phyloP scores from a whole-genome alignment of 1,140 invertebrate genomes.

The Rhyzopertha dominica region DNA sequence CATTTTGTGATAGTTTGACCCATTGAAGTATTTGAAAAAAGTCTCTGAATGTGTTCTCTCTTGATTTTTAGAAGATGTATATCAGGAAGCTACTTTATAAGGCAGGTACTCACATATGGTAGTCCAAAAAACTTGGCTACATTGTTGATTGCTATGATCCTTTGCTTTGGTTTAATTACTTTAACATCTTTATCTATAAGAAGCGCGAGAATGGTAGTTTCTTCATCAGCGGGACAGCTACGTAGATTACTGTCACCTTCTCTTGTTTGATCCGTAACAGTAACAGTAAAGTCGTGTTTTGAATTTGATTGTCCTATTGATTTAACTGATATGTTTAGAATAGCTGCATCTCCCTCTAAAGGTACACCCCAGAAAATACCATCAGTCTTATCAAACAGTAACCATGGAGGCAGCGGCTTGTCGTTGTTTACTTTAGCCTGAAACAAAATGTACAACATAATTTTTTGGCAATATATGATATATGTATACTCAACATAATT shows the following conservation, averaged over 20 bases:
- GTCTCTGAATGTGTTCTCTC: too few relatives aligned
- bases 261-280: not conserved
- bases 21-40: too few relatives aligned
- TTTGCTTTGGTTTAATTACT: conserved; percentile 47
- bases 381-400: conserved; percentile 38
- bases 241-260: conserved; percentile 7
- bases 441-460: too few relatives aligned
- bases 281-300: conserved; percentile 21
- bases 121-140: conserved; percentile 51
- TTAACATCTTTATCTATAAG: conserved; percentile 48
- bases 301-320: too few relatives aligned
- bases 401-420: conserved; percentile 37
- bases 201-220: conserved; percentile 44
- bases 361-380: conserved; percentile 42
- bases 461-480: too few relatives aligned
- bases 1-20: too few relatives aligned
- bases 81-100: too few relatives aligned
- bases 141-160: conserved; percentile 50
- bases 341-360: conserved; percentile 30
- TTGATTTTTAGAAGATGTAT: too few relatives aligned
- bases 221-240: conserved; percentile 33
- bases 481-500: too few relatives aligned
- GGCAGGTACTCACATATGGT: conserved; percentile 50
- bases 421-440: conserved; percentile 35
- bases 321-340: conserved; percentile 27